Evolutionary conservation across 2,888 invertebrate genomes (phyloP).

Genomic region (Eledona agricola): DNA sequence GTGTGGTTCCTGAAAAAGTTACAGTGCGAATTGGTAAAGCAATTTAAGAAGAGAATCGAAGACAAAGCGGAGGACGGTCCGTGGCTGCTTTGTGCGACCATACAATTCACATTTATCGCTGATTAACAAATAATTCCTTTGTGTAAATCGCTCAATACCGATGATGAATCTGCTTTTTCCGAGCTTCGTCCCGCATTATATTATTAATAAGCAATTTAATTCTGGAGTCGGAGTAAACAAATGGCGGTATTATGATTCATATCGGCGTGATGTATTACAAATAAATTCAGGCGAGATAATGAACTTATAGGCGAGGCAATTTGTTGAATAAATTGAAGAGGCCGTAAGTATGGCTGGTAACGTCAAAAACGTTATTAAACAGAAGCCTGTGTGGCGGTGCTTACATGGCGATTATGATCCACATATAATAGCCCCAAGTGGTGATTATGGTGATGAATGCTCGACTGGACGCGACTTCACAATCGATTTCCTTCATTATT

Average conservation of each 20-base stretch:
- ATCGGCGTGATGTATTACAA: conserved; percentile 16
- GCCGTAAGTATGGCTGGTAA: conserved; percentile 15
- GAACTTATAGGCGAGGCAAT: conserved; percentile 20
- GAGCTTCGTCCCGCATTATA: conserved; percentile 8
- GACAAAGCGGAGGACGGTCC: too few species aligned
- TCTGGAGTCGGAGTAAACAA: conserved; percentile 15
- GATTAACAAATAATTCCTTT: background rate
- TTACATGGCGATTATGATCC: conserved; percentile 32
- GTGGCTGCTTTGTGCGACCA: too few species aligned
- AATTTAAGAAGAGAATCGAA: too few species aligned
- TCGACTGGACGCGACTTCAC: conserved; percentile 27
- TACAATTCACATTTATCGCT: background rate
- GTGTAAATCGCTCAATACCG: background rate
- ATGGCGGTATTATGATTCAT: conserved; percentile 18
- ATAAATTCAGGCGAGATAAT: conserved; percentile 21
- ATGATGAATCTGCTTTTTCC: conserved; percentile 4
- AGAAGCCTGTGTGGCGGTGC: conserved; percentile 29
- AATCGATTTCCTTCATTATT: conserved; percentile 42
- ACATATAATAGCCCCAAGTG: conserved; percentile 32
- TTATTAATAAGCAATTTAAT: conserved; percentile 18
- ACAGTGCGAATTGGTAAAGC: too few species aligned
- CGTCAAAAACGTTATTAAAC: conserved; percentile 35
- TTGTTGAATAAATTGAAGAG: conserved; percentile 37
- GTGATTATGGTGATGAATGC: conserved; percentile 38
- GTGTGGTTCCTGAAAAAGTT: too few species aligned